Evolutionary conservation across 2,797 vertebrate species (phyloP).

Genomic region (Silurus lanzhouensis): DNA sequence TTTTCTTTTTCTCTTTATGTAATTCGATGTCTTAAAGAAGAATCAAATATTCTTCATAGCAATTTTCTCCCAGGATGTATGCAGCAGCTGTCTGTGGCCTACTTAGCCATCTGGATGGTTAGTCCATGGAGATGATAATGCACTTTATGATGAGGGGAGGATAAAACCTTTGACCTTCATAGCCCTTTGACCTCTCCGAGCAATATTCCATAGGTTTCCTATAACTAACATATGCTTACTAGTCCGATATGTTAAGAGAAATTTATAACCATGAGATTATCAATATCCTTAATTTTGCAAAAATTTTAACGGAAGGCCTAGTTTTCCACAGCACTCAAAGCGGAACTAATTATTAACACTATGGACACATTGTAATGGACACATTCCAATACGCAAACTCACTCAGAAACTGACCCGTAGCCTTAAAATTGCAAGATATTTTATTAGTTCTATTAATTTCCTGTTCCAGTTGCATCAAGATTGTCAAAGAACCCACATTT

Average conservation of each 20-base stretch:
- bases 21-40: constrained; percentile 76
- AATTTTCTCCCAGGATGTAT: constrained; percentile 69
- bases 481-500: constrained; percentile 50
- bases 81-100: constrained; percentile 71
- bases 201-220: constrained; percentile 78
- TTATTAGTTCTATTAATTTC: background rate
- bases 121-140: constrained; percentile 77
- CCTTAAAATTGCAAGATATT: background rate
- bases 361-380: background rate
- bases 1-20: constrained; percentile 76
- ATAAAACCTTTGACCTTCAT: constrained; percentile 79
- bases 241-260: constrained; percentile 73
- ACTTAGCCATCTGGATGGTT: constrained; percentile 75
- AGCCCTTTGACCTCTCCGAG: constrained; percentile 78
- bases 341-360: background rate
- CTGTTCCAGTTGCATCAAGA: constrained; percentile 20
- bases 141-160: constrained; percentile 80
- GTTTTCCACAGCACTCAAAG: background rate
- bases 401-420: background rate
- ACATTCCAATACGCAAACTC: background rate
- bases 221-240: constrained; percentile 78
- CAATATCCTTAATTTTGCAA: constrained; percentile 33
- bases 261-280: constrained; percentile 68
- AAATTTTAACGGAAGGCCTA: background rate
- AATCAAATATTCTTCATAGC: constrained; percentile 73